Conservation (phyloP, 1,140 invertebrate species). For the Hermetia illucens region DNA sequence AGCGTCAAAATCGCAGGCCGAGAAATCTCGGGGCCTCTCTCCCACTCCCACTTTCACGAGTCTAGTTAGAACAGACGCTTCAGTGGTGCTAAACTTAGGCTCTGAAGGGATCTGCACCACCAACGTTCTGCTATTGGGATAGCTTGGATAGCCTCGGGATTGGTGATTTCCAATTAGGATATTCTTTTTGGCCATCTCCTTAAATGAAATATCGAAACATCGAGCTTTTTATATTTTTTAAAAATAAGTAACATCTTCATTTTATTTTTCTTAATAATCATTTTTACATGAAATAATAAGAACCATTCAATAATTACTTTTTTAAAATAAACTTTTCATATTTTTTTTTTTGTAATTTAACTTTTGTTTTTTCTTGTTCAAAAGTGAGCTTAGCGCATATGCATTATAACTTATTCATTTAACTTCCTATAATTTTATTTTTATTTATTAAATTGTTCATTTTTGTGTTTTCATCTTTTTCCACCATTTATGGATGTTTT, state of each 20-base stretch:
- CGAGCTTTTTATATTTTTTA: conserved; percentile 15
- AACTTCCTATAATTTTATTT: not conserved
- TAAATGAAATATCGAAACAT: conserved; percentile 13
- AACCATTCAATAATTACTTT: conserved; percentile 12
- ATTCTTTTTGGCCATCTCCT: conserved; percentile 7
- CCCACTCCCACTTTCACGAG: too few species aligned
- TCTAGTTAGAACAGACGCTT: too few species aligned
- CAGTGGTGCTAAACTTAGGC: too few species aligned
- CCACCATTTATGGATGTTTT: conserved; percentile 1
- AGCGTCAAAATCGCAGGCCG: too few species aligned
- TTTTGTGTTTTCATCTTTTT: not conserved
- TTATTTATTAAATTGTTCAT: not conserved
- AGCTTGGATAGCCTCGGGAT: too few species aligned
- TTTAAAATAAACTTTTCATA: too few species aligned
- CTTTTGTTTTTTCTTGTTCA: conserved; percentile 1
- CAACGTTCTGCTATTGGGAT: too few species aligned
- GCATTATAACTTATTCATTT: conserved; percentile 5
- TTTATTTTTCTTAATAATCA: conserved; percentile 15
- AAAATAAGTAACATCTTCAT: conserved; percentile 11
- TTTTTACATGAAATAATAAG: conserved; percentile 25
- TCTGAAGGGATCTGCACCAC: too few species aligned
- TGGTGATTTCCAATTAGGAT: too few species aligned
- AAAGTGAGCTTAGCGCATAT: conserved; percentile 8
- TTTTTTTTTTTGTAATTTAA: conserved; percentile 8
- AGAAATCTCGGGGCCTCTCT: too few species aligned